Evolutionary conservation across 64 coral and sea anemone species (phyloP).

Genomic region (Pachyseris speciosa): DNA sequence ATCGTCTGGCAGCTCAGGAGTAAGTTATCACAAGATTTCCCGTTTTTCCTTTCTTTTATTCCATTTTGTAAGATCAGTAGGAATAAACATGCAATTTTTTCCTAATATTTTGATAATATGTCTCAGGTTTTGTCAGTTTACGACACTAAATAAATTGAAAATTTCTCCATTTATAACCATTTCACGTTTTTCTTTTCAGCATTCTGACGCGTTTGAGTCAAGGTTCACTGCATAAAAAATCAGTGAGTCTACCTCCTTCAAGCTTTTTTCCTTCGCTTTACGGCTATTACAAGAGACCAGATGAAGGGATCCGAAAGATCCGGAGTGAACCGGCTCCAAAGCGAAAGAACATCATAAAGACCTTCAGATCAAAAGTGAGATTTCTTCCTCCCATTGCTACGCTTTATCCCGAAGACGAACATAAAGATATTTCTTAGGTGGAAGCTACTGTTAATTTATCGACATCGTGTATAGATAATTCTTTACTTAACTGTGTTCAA

Average conservation of each 20-base stretch:
- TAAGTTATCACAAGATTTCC: conserved; percentile 7
- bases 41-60: too few species aligned
- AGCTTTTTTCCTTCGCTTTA: conserved; percentile 31
- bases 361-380: conserved; percentile 9
- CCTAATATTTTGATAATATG: too few species aligned
- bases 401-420: conserved; percentile 64
- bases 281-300: conserved; percentile 5
- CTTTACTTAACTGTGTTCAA: too few species aligned
- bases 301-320: conserved; percentile 39
- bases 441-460: too few species aligned
- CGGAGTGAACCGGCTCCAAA: conserved; percentile 63
- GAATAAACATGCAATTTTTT: too few species aligned
- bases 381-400: conserved; percentile 86
- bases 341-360: not conserved
- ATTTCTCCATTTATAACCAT: too few species aligned
- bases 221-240: conserved; percentile 16
- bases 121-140: too few species aligned
- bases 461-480: too few species aligned
- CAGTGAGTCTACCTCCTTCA: conserved; percentile 48
- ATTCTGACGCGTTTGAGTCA: conserved; percentile 11
- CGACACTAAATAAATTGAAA: too few species aligned
- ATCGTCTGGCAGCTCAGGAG: conserved; percentile 77
- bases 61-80: too few species aligned
- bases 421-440: not conserved
- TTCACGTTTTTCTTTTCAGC: not conserved